Conservation (phyloP, 2,797 vertebrate species). For the Ambastaia sidthimunki region DNA sequence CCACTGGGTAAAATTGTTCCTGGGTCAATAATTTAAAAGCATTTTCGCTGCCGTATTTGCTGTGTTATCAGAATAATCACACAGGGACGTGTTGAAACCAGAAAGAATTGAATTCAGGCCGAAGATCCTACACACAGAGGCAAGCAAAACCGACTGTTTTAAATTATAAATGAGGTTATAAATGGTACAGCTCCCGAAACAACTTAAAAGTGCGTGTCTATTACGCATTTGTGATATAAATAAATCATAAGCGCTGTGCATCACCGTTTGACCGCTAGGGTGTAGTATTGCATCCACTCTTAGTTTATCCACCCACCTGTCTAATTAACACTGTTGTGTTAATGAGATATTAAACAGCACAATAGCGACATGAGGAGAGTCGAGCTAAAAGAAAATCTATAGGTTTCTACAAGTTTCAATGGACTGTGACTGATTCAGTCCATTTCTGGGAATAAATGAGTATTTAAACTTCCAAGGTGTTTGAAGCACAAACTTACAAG, state of each 20-base stretch:
- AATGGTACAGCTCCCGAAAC: not conserved
- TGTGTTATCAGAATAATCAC: slow-evolving; percentile 17
- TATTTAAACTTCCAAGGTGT: not conserved
- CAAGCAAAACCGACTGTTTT: not conserved
- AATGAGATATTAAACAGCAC: slow-evolving; percentile 7
- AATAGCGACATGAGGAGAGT: not conserved
- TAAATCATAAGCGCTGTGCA: too few species aligned
- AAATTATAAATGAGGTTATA: slow-evolving; percentile 28
- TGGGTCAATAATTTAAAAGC: slow-evolving; percentile 14
- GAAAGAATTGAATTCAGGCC: not conserved
- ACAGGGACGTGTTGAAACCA: not conserved
- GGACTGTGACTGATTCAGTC: not conserved
- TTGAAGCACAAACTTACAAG: too few species aligned
- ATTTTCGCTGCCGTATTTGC: not conserved
- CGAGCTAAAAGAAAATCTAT: not conserved
- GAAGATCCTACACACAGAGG: not conserved
- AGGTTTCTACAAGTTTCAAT: not conserved
- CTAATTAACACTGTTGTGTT: not conserved
- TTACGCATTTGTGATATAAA: too few species aligned
- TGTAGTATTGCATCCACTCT: too few species aligned
- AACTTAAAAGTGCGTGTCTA: too few species aligned
- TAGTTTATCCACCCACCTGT: too few species aligned
- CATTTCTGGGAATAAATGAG: slow-evolving; percentile 15
- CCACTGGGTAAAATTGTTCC: not conserved
- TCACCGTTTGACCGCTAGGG: too few species aligned